These are phyloP conservation scores for Ia io DNA, from an alignment of 2,113 vertebrate species.

Conservation along the genomic window DNA sequence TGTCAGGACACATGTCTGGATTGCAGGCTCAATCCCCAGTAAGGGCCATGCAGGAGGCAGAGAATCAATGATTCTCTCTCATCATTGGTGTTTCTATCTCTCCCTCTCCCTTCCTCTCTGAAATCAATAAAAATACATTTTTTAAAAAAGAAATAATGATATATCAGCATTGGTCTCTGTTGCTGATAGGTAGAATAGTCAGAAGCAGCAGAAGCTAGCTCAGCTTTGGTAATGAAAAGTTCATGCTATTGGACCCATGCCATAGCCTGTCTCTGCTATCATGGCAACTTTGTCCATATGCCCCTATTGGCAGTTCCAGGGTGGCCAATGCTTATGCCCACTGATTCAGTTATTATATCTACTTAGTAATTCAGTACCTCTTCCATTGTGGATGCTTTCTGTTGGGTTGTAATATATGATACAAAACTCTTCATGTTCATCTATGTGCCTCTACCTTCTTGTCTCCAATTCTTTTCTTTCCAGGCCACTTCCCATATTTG, in stretches of 20 bases:
- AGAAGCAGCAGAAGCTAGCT: not conserved
- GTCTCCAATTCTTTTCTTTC: slow-evolving; percentile 17
- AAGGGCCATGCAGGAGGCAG: too few relatives aligned
- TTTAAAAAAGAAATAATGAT: not conserved
- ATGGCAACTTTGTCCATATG: not conserved
- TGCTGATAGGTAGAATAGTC: not conserved
- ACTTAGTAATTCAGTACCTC: not conserved
- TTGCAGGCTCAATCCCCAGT: too few relatives aligned
- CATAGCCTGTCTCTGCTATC: not conserved
- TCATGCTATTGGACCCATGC: not conserved
- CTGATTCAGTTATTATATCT: not conserved
- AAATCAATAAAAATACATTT: too few relatives aligned
- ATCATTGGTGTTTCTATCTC: too few relatives aligned
- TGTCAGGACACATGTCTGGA: too few relatives aligned
- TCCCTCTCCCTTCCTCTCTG: too few relatives aligned
- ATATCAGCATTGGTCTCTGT: not conserved
- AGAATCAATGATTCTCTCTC: too few relatives aligned
- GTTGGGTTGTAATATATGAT: not conserved
- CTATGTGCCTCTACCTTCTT: not conserved
- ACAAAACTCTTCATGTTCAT: not conserved
- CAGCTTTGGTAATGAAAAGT: not conserved
- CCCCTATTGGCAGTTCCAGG: not conserved
- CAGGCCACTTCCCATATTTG: not conserved
- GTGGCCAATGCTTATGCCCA: not conserved
- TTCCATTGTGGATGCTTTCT: not conserved